A percentile compares a stretch with the other conserved stretches of the same genome.
Evolutionary conservation across 64 coral and sea anemone genomes (phyloP).

Genomic region (Anthopleura sola): DNA sequence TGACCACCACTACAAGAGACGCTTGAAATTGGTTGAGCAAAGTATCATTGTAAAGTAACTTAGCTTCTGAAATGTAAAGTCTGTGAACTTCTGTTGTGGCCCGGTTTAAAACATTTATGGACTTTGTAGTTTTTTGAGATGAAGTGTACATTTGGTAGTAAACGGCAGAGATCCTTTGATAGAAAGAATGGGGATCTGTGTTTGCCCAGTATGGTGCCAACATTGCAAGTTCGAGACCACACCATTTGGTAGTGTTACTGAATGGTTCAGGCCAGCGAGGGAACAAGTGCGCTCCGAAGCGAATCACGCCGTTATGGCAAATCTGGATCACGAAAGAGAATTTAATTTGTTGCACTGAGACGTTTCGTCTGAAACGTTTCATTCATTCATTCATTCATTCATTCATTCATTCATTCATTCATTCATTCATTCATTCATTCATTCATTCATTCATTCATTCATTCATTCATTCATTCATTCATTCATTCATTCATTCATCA

Average conservation of each 20-base stretch:
- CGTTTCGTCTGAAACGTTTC: too few species aligned
- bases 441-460: too few species aligned
- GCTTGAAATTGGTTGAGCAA: conserved; percentile 3
- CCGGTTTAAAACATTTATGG: not conserved
- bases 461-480: too few species aligned
- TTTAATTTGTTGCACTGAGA: too few species aligned
- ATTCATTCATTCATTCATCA: too few species aligned
- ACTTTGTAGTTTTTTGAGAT: not conserved
- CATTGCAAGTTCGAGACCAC: not conserved
- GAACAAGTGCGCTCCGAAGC: not conserved
- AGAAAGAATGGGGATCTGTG: not conserved
- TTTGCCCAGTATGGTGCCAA: conserved; percentile 23
- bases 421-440: too few species aligned
- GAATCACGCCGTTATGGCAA: conserved; percentile 16
- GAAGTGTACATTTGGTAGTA: conserved; percentile 16
- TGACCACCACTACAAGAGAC: conserved; percentile 12
- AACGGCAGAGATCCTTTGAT: not conserved
- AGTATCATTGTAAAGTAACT: not conserved
- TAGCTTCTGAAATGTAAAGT: not conserved
- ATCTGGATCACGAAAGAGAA: not conserved
- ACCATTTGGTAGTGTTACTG: not conserved
- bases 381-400: too few species aligned
- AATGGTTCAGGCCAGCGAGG: conserved; percentile 12
- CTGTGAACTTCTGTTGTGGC: conserved; percentile 12
- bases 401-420: too few species aligned